Evolutionary conservation across 2,113 vertebrate genomes (phyloP).

Genomic region (Suncus etruscus): DNA sequence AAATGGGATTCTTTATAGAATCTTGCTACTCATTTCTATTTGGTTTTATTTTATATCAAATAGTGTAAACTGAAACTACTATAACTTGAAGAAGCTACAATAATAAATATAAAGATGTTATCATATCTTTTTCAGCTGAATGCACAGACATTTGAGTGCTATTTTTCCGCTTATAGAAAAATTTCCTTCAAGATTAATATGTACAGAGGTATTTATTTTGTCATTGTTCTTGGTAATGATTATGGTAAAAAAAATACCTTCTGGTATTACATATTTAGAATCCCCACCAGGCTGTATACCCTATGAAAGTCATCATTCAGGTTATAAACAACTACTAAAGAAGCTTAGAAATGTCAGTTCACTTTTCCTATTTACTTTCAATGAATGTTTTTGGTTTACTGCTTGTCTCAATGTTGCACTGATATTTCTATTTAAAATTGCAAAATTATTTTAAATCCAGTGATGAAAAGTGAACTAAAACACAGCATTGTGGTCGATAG

Average conservation of each 20-base stretch:
- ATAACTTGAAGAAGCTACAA: background rate
- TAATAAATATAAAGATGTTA: conserved; percentile 9
- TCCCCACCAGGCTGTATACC: background rate
- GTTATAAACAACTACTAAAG: conserved; percentile 2
- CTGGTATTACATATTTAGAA: background rate
- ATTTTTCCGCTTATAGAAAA: background rate
- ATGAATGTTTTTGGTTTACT: background rate
- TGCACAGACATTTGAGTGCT: conserved; percentile 1
- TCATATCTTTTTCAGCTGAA: conserved; percentile 38
- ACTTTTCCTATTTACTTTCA: background rate
- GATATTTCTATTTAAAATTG: background rate
- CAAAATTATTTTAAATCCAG: background rate
- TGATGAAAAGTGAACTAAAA: background rate
- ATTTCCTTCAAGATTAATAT: background rate
- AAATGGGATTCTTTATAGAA: background rate
- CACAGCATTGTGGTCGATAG: accelerated
- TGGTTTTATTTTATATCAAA: conserved; percentile 35
- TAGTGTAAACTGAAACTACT: background rate
- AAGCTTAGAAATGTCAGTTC: background rate
- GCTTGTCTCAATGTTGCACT: background rate
- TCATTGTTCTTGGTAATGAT: background rate
- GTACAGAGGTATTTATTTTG: background rate
- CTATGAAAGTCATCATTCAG: background rate
- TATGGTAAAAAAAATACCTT: background rate
- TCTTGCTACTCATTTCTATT: conserved; percentile 40